These are phyloP conservation scores for Andrena chrysosceles DNA, from an alignment of 2,888 invertebrate species.

Conservation along the genomic window DNA sequence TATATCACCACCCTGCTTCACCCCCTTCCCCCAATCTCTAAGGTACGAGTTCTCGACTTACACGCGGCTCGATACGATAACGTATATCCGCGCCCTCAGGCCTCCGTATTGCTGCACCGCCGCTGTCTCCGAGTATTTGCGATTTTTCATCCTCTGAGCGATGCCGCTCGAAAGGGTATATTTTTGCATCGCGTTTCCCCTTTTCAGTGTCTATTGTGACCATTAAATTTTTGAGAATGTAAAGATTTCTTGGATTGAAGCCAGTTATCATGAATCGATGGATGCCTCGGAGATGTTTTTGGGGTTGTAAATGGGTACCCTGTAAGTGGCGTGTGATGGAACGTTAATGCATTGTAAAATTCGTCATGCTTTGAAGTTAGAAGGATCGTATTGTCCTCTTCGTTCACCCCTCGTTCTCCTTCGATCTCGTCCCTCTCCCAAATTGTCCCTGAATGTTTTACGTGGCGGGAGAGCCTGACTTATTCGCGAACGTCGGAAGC, in stretches of 20 bases:
- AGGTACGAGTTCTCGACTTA: conserved; percentile 52
- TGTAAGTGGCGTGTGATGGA: not conserved
- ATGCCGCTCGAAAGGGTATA: conserved; percentile 43
- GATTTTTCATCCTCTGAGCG: conserved; percentile 61
- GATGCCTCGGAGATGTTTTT: not conserved
- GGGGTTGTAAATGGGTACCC: too few species aligned
- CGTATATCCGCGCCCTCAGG: conserved; percentile 64
- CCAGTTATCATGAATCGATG: not conserved
- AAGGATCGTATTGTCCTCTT: not conserved
- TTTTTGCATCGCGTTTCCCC: conserved; percentile 33
- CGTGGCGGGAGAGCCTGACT: conserved; percentile 36
- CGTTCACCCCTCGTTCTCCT: not conserved
- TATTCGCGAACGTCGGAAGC: conserved; percentile 50
- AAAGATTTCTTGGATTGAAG: not conserved
- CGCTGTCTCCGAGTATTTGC: conserved; percentile 61
- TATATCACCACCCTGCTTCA: conserved; percentile 49
- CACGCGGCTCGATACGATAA: conserved; percentile 72
- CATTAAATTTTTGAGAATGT: not conserved
- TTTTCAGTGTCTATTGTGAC: not conserved
- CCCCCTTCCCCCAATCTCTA: conserved; percentile 38
- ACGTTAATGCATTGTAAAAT: not conserved
- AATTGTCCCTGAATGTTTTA: conserved; percentile 14
- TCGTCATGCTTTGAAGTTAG: not conserved
- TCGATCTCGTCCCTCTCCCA: not conserved
- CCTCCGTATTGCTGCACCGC: conserved; percentile 48